Evolutionary conservation across 1,140 invertebrate genomes (phyloP), one percentile per base, ranked within the genome.

Genomic region (Drosophila orena): DNA sequence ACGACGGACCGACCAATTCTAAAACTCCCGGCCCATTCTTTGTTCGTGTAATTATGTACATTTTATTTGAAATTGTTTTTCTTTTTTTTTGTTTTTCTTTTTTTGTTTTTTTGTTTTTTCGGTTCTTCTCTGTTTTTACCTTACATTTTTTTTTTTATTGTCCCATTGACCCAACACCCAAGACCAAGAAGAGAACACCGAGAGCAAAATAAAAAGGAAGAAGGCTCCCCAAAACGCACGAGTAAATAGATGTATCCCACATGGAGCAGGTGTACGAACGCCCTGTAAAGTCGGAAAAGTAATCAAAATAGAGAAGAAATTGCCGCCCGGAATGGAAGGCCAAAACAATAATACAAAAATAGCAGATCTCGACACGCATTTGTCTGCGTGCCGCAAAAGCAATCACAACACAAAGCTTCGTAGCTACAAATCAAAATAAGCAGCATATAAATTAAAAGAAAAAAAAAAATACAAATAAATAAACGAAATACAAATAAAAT

Each of bases 91-190:
- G 17, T 58, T 54, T 68, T 50, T 49, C 66, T 1, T 17, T 17
- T 17, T 17, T 17, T n/a, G n/a, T 89, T 89, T 84, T 84, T 85
- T 78, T 90, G 80, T 90, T n/a, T n/a, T 22, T 50, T 53, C 61
- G 49, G 49, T 47, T 72, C 40, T 73, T 37, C 38, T 34, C 6
- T 57, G 17, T 58, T 54, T 68, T 50, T 49, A 65, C 60, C 62
- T 73, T 49, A 47, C 66, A 17, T 17, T 17, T 17, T 17, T 17
- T 17, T 17, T 89, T 89, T 84, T 84, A 90, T 78, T 90, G 80
- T 90, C 85, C 78, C 85, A 90, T 90, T 90, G 85, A 84, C 85
- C 85, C 50, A 90, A 90, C 85, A 81, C 65, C 77, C 74, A 90
- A 81, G 58, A 69, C 57, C 17, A 17, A 17, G 17, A 75, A 58